phyloP scores from a whole-genome alignment of 2,888 invertebrate genomes.

The Stenichneumon culpator region DNA sequence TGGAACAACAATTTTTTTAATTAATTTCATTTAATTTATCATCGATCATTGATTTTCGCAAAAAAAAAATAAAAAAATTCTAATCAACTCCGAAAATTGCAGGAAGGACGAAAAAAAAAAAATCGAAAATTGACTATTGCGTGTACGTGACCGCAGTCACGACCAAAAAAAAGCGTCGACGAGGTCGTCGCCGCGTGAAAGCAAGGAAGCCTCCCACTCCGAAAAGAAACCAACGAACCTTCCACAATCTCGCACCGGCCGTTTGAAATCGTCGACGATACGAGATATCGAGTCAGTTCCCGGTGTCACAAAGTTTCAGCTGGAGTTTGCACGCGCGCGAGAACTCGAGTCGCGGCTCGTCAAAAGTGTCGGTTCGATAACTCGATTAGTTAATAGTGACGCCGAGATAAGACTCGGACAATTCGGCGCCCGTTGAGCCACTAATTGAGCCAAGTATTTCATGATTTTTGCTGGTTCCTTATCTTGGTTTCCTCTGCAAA shows the following conservation, averaged over 20 bases:
- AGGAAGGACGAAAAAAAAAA: conserved; percentile 7
- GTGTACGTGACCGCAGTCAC: conserved; percentile 64
- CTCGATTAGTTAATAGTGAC: neutral
- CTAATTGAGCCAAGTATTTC: neutral
- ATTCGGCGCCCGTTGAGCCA: neutral
- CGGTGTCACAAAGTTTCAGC: neutral
- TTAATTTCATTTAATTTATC: too few relatives aligned
- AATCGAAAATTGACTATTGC: neutral
- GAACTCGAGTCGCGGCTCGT: neutral
- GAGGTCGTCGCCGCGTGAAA: conserved; percentile 57
- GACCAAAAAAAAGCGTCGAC: conserved; percentile 39
- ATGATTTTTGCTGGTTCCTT: neutral
- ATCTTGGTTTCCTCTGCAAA: neutral
- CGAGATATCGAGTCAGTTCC: conserved; percentile 26
- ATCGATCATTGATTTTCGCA: too few relatives aligned
- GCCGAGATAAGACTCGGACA: neutral
- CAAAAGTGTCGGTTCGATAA: conserved; percentile 3
- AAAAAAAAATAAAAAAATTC: neutral
- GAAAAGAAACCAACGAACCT: conserved; percentile 55
- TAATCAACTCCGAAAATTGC: neutral
- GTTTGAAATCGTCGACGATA: conserved; percentile 50
- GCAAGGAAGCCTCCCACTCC: conserved; percentile 49
- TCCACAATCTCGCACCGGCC: conserved; percentile 44
- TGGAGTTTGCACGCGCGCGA: neutral
- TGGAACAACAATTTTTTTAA: too few relatives aligned